Evolutionary conservation across 2,888 invertebrate species (phyloP).

Genomic region (Lysandra bellargus): DNA sequence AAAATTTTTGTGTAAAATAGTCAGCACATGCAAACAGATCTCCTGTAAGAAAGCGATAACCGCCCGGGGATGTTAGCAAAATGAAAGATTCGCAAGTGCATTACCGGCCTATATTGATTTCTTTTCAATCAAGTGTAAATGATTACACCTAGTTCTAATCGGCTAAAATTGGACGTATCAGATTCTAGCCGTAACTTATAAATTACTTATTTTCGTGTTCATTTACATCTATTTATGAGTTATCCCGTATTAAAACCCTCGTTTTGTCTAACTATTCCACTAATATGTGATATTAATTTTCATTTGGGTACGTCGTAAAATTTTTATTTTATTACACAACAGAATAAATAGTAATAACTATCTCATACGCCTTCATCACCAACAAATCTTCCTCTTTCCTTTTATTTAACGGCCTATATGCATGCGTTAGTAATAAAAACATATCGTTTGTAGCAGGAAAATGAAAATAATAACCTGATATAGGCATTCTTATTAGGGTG

Average conservation of each 20-base stretch:
- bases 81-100: no score
- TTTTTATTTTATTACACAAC: constrained; percentile 8
- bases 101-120: no score
- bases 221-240: neutral
- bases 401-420: constrained; percentile 16
- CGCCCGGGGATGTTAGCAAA: no score
- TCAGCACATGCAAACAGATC: no score
- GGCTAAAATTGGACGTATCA: no score
- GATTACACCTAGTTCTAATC: no score
- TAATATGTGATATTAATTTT: constrained; percentile 7
- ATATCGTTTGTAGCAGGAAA: constrained; percentile 1
- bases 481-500: neutral
- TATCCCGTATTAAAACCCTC: neutral
- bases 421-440: constrained; percentile 13
- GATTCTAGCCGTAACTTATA: no score
- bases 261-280: neutral
- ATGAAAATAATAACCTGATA: neutral
- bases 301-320: neutral
- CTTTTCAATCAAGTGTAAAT: no score
- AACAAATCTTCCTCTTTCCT: constrained; percentile 8
- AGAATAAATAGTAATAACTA: constrained; percentile 13
- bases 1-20: no score
- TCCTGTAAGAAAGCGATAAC: no score
- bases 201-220: neutral
- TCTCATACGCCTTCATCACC: constrained; percentile 4